Evolutionary conservation across 1,140 invertebrate species (phyloP).

Genomic region (Nebria ingens): DNA sequence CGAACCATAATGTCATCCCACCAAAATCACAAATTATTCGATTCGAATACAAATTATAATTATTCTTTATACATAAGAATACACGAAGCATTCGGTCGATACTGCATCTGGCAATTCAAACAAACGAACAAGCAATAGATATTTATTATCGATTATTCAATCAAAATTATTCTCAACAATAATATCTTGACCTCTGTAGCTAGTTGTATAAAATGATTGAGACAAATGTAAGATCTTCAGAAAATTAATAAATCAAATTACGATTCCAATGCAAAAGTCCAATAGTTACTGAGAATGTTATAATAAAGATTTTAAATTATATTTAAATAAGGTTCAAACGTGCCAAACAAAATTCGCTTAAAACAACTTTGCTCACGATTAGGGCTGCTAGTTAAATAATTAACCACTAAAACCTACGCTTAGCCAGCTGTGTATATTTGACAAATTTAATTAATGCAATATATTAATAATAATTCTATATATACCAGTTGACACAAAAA

Average conservation of each 20-base stretch:
- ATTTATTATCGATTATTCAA: too few relatives aligned
- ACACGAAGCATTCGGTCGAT: background rate
- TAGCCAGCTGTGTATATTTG: constrained; percentile 7
- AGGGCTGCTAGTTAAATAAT: constrained; percentile 2
- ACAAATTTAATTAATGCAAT: constrained; percentile 9
- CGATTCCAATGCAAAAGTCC: background rate
- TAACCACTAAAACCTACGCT: constrained; percentile 7
- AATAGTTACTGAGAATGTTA: background rate
- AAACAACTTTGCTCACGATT: constrained; percentile 1
- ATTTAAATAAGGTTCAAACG: background rate
- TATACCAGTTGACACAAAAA: too few relatives aligned
- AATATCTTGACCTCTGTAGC: too few relatives aligned
- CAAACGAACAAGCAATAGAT: too few relatives aligned
- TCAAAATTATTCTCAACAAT: too few relatives aligned
- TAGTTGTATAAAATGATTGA: background rate
- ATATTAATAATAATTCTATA: background rate
- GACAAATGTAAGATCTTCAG: background rate
- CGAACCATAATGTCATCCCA: too few relatives aligned
- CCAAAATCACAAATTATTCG: too few relatives aligned
- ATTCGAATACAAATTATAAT: background rate
- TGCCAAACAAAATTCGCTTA: constrained; percentile 6
- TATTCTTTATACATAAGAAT: background rate
- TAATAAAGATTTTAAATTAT: background rate
- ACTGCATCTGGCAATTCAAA: background rate
- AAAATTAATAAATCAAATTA: background rate